These are phyloP conservation scores for Echiichthys vipera DNA, from an alignment of 2,797 vertebrate genomes.

Conservation along the genomic window DNA sequence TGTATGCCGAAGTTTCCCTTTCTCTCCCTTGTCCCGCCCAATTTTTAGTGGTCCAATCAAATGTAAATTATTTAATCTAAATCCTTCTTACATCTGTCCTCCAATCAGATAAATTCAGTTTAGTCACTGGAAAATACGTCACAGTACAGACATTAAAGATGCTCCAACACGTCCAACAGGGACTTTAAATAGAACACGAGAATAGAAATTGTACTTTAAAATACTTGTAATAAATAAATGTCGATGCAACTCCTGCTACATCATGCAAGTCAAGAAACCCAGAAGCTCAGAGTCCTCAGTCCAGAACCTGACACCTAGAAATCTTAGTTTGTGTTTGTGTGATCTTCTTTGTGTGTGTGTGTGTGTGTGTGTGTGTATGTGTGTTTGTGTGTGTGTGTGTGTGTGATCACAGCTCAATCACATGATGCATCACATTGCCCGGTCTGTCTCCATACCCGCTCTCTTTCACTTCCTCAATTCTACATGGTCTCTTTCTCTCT, in stretches of 20 bases:
- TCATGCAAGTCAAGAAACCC: too few species aligned
- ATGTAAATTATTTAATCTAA: too few species aligned
- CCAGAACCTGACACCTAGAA: not conserved
- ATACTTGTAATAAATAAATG: not conserved
- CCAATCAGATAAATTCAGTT: too few species aligned
- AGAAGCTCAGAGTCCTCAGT: not conserved
- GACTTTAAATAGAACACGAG: not conserved
- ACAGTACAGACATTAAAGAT: too few species aligned
- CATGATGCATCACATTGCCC: constrained; percentile 70
- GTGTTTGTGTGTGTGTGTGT: constrained; percentile 16
- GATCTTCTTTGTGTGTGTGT: not conserved
- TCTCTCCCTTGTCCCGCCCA: too few species aligned
- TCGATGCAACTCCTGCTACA: too few species aligned
- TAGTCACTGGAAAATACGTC: too few species aligned
- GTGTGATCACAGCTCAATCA: constrained; percentile 66
- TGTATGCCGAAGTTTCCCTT: too few species aligned
- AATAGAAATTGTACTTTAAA: not conserved
- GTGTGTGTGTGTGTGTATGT: constrained; percentile 11
- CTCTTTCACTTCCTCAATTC: constrained; percentile 73
- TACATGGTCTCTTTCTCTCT: constrained; percentile 15
- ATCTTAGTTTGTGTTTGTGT: constrained; percentile 15
- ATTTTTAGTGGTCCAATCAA: too few species aligned
- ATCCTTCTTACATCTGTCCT: too few species aligned
- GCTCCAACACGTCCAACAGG: too few species aligned
- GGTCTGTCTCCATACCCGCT: constrained; percentile 42